Conservation (phyloP, 2,888 invertebrate genomes). For the Trachelus tabidus region DNA sequence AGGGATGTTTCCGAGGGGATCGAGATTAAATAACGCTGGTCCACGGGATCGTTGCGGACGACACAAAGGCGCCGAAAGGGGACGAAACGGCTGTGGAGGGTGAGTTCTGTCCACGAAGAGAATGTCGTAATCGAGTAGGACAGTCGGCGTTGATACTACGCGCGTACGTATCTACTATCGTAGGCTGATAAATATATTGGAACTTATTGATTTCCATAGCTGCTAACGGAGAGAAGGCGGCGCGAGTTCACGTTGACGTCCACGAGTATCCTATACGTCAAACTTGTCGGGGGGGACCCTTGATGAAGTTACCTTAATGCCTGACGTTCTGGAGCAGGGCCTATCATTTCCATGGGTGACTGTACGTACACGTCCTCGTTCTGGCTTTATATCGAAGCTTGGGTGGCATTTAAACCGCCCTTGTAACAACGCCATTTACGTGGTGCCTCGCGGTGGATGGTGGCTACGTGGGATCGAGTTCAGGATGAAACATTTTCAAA, state of each 20-base stretch:
- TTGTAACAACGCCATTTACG: background rate
- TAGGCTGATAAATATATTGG: conserved; percentile 25
- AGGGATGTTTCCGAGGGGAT: conserved; percentile 1
- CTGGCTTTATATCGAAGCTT: background rate
- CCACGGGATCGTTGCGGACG: background rate
- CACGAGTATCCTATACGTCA: background rate
- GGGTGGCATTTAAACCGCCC: background rate
- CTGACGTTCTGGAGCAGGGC: background rate
- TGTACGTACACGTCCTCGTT: background rate
- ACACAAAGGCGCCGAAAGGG: background rate
- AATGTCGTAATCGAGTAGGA: background rate
- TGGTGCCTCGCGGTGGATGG: background rate
- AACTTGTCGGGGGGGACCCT: background rate
- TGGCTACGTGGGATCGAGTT: background rate
- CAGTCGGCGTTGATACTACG: background rate
- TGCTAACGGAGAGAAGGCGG: conserved; percentile 39
- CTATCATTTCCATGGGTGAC: background rate
- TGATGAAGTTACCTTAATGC: conserved; percentile 45
- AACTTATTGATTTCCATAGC: conserved; percentile 50
- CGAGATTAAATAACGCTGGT: conserved; percentile 1
- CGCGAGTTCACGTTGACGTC: background rate
- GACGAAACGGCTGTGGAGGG: background rate
- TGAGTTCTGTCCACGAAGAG: background rate
- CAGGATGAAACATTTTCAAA: background rate
- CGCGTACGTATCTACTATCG: background rate